Percentiles rank a stretch among this genome's conserved stretches.
phyloP scores from a whole-genome alignment of 1,140 invertebrate genomes.

The Coboldia fuscipes region DNA sequence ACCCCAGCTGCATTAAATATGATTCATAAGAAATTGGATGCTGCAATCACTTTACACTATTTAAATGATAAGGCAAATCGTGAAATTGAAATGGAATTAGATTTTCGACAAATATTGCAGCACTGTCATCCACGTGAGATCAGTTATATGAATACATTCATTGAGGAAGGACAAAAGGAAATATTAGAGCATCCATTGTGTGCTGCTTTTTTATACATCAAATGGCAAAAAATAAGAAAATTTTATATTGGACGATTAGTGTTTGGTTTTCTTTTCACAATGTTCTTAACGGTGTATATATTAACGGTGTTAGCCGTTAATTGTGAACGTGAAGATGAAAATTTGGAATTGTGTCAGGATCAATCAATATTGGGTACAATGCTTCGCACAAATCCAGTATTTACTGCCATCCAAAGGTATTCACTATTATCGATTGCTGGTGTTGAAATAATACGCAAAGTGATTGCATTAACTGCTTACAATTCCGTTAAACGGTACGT shows the following conservation, averaged over 20 bases:
- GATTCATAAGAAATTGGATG: conserved; percentile 52
- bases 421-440: conserved; percentile 46
- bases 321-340: conserved; percentile 52
- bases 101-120: conserved; percentile 56
- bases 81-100: conserved; percentile 58
- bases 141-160: conserved; percentile 58
- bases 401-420: conserved; percentile 60
- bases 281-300: conserved; percentile 55
- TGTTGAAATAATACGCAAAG: conserved; percentile 51
- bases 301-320: conserved; percentile 53
- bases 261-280: conserved; percentile 56
- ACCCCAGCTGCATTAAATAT: conserved; percentile 58
- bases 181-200: conserved; percentile 62
- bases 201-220: conserved; percentile 60
- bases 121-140: conserved; percentile 59
- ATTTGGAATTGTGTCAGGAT: conserved; percentile 46
- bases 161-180: conserved; percentile 64
- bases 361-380: conserved; percentile 49
- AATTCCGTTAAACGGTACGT: conserved; percentile 54
- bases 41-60: conserved; percentile 53
- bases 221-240: conserved; percentile 76
- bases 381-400: conserved; percentile 41
- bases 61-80: conserved; percentile 49
- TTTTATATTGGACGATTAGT: conserved; percentile 61
- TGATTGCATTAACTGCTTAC: conserved; percentile 54